phyloP scores from a whole-genome alignment of 2,888 invertebrate genomes.

The Leptothorax acervorum region DNA sequence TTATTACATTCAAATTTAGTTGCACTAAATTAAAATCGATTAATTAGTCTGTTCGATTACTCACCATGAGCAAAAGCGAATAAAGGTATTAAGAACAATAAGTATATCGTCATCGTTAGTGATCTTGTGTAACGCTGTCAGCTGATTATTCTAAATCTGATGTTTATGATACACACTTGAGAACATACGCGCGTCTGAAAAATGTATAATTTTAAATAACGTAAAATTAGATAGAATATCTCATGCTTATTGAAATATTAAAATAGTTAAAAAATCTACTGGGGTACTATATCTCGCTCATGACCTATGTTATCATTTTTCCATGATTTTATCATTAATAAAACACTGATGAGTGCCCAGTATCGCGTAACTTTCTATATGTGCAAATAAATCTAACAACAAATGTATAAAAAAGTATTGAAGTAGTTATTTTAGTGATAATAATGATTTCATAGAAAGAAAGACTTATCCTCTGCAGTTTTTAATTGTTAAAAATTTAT shows the following conservation, averaged over 20 bases:
- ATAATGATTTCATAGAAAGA: not conserved
- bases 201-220: not conserved
- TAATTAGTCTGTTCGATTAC: not conserved
- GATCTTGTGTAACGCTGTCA: not conserved
- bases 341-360: not conserved
- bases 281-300: not conserved
- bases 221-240: not conserved
- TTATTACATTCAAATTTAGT: not conserved
- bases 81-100: slow-evolving; percentile 9
- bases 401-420: not conserved
- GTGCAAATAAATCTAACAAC: not conserved
- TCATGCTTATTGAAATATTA: not conserved
- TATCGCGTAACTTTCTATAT: not conserved
- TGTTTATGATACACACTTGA: not conserved
- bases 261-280: not conserved
- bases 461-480: not conserved
- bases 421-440: not conserved
- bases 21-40: not conserved
- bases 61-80: slow-evolving; percentile 40
- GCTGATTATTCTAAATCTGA: not conserved
- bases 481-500: not conserved
- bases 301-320: not conserved
- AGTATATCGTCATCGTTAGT: not conserved
- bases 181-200: not conserved
- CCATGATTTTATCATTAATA: not conserved